Evolutionary conservation across 1,140 invertebrate genomes (phyloP).

Genomic region (Proctacanthus coquilletti): DNA sequence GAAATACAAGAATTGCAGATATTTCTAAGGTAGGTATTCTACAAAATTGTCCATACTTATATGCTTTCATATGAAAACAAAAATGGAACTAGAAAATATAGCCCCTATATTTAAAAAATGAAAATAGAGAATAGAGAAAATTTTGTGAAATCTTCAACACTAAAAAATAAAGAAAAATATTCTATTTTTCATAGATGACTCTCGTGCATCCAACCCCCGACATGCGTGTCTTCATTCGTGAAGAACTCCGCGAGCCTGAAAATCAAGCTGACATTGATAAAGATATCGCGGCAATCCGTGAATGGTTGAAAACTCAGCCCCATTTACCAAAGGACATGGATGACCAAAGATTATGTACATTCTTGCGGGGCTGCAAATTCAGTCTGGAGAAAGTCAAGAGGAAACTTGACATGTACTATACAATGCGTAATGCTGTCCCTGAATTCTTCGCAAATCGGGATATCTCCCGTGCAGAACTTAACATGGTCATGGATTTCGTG

Average conservation of each 20-base stretch:
- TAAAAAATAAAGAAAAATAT: too few species aligned
- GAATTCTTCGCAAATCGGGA: slow-evolving; percentile 70
- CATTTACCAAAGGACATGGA: slow-evolving; percentile 49
- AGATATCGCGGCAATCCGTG: slow-evolving; percentile 46
- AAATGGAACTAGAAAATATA: too few species aligned
- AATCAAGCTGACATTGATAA: slow-evolving; percentile 40
- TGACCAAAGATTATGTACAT: slow-evolving; percentile 55
- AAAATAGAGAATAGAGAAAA: too few species aligned
- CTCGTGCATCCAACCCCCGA: slow-evolving; percentile 56
- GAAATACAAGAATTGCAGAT: too few species aligned
- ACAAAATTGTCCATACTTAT: too few species aligned
- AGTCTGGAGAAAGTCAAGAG: slow-evolving; percentile 64
- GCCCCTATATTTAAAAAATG: too few species aligned
- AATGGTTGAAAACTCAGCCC: slow-evolving; percentile 55
- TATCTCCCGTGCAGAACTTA: slow-evolving; percentile 48
- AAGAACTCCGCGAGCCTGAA: slow-evolving; percentile 57
- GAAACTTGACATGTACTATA: slow-evolving; percentile 63
- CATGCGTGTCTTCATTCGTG: slow-evolving; percentile 52
- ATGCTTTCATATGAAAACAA: too few species aligned
- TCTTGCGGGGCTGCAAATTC: slow-evolving; percentile 68
- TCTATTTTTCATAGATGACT: slow-evolving; percentile 37
- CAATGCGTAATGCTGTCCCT: slow-evolving; percentile 64
- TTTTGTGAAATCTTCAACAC: too few species aligned
- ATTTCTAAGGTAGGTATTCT: too few species aligned
- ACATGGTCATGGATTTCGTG: slow-evolving; percentile 51